These are phyloP conservation scores for Diarsia brunnea DNA, from an alignment of 2,888 invertebrate species.

Conservation along the genomic window DNA sequence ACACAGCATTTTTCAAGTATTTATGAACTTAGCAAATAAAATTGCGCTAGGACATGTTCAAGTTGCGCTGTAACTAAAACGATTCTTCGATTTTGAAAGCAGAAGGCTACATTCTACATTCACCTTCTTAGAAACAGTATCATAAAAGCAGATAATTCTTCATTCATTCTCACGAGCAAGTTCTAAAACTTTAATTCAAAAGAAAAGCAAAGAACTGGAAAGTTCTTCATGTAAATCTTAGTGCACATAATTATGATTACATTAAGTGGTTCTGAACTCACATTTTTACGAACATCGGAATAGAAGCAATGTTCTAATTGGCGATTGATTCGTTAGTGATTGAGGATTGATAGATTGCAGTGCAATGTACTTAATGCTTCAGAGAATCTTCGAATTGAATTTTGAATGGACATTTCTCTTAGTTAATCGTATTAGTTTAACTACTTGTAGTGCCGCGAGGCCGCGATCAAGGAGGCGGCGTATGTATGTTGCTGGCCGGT, in stretches of 20 bases:
- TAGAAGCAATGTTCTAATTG: neutral
- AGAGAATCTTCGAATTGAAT: neutral
- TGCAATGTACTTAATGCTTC: neutral
- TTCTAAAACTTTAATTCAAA: conserved; percentile 36
- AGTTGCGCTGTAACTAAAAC: neutral
- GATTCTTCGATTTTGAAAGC: neutral
- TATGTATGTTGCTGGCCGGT: no score
- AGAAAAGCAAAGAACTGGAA: conserved; percentile 32
- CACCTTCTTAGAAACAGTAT: neutral
- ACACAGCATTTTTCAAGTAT: neutral
- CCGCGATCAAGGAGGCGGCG: no score
- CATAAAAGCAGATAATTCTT: conserved; percentile 10
- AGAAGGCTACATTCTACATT: neutral
- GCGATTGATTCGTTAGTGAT: conserved; percentile 9
- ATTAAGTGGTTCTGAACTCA: conserved; percentile 14
- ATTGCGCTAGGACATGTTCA: neutral
- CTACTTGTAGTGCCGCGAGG: no score
- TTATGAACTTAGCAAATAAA: neutral
- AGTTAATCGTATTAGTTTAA: neutral
- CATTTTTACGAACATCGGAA: neutral
- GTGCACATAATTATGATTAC: conserved; percentile 31
- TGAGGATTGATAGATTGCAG: conserved; percentile 3
- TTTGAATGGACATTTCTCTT: neutral
- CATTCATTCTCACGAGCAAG: conserved; percentile 7
- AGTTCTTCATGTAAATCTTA: conserved; percentile 16